Evolutionary conservation across 2,113 vertebrate genomes (phyloP), one percentile per base, ranked within the genome.

Genomic region (Tetrao urogallus): DNA sequence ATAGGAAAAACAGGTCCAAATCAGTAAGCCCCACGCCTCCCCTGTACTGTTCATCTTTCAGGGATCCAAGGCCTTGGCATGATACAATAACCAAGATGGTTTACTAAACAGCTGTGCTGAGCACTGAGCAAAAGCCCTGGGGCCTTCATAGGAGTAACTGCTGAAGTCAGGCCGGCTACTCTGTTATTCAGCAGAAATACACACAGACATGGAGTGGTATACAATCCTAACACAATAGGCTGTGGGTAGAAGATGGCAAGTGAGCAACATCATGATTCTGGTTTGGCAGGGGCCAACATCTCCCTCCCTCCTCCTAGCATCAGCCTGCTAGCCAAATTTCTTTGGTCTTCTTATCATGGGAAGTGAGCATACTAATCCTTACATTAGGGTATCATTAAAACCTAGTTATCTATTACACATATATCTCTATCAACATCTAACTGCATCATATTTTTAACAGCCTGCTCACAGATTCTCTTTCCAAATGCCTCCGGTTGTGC

Each of bases 131-230:
- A 27, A 24, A 7, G 17, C 22, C 22, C 82, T 79, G 56, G 9
- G 19, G 11, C 4, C 6, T 61, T 70, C 32, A 32, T 4, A 27
- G 15, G 11, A 45, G 52, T 27, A 73, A 50, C 2, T 15, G 25
- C 17, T 82, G 58, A 65, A 61, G 25, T 2, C 9, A 8, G 47
- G 20, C 27, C 25, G 28, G 5, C 6, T 83, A 11, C 43, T 69
- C 77, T 65, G 21, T 21, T 20, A 10, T 45, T 64, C 36, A 77
- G 17, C 6, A 30, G 20, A 24, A 36, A 8, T 20, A 52, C 27
- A 52, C 40, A 40, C 2, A 9, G n/a, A 18, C 17, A 25, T 0
- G 5, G 5, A 20, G 34, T 2, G 5, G 10, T 25, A 21, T 25
- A 66, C 42, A 87, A 15, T 2, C 27, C 6, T 2, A 22, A 80